Evolutionary conservation across 2,113 vertebrate species (phyloP).

Genomic region (Coptodon rendalli): DNA sequence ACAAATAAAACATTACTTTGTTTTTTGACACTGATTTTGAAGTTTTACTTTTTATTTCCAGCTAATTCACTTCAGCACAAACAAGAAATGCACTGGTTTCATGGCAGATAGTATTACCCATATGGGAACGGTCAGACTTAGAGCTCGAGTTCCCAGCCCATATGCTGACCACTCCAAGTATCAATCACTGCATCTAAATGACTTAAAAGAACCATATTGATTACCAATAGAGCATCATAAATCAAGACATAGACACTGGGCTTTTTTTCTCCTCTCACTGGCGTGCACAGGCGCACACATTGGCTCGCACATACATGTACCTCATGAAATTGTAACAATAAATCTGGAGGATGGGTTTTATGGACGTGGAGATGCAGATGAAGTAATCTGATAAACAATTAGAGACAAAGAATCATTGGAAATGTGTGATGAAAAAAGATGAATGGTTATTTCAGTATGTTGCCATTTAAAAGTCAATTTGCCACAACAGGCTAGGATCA

Average conservation of each 20-base stretch:
- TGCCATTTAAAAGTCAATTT: background rate
- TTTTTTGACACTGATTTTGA: background rate
- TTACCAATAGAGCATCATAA: constrained; percentile 66
- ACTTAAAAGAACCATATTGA: constrained; percentile 66
- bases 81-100: constrained; percentile 50
- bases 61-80: constrained; percentile 56
- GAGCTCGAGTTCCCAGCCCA: constrained; percentile 56
- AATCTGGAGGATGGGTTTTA: constrained; percentile 4
- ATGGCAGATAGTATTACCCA: constrained; percentile 56
- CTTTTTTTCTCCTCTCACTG: background rate
- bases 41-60: constrained; percentile 28
- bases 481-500: background rate
- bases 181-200: constrained; percentile 64
- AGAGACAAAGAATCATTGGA: background rate
- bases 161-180: constrained; percentile 54
- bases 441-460: background rate
- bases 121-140: constrained; percentile 48
- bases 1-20: background rate
- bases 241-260: constrained; percentile 39
- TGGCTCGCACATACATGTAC: background rate
- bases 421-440: background rate
- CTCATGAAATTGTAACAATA: constrained; percentile 8
- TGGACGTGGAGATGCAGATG: constrained; percentile 7
- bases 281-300: background rate
- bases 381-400: constrained; percentile 6